These are phyloP conservation scores for Pelagia noctiluca DNA, from an alignment of 30 jellyfish, hydroid and myxozoan genomes.

Conservation along the genomic window DNA sequence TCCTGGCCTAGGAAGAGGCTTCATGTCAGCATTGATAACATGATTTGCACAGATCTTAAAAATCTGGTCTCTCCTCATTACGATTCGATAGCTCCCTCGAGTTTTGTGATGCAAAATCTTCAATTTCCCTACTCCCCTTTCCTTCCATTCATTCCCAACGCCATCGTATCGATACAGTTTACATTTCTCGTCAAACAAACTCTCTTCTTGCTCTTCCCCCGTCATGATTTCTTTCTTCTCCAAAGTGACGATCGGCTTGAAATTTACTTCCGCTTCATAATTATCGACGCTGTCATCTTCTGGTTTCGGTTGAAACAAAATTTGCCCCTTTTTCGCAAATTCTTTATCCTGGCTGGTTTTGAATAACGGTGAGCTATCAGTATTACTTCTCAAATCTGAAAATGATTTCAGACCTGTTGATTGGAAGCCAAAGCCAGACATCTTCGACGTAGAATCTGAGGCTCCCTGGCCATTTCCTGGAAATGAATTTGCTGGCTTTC, in stretches of 20 bases:
- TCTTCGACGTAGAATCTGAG: not conserved
- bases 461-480: not conserved
- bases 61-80: conserved; percentile 93
- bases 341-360: conserved; percentile 1
- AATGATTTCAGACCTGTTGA: conserved; percentile 42
- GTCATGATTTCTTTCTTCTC: conserved; percentile 48
- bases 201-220: conserved; percentile 93
- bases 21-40: conserved; percentile 87
- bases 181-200: conserved; percentile 81
- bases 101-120: conserved; percentile 62
- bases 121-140: conserved; percentile 95
- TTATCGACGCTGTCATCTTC: not conserved
- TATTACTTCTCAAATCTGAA: conserved; percentile 27
- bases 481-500: not conserved
- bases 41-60: conserved; percentile 89
- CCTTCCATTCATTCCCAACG: conserved; percentile 83
- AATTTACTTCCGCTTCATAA: conserved; percentile 35
- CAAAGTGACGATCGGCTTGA: conserved; percentile 88
- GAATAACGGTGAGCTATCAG: conserved; percentile 15
- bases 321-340: conserved; percentile 43
- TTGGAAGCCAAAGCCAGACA: not conserved
- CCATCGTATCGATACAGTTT: conserved; percentile 84
- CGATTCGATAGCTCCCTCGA: conserved; percentile 55
- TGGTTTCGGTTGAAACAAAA: not conserved
- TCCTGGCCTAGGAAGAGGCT: conserved; percentile 67